phyloP scores from a whole-genome alignment of 2,888 invertebrate genomes.

The Synergus japonicus region DNA sequence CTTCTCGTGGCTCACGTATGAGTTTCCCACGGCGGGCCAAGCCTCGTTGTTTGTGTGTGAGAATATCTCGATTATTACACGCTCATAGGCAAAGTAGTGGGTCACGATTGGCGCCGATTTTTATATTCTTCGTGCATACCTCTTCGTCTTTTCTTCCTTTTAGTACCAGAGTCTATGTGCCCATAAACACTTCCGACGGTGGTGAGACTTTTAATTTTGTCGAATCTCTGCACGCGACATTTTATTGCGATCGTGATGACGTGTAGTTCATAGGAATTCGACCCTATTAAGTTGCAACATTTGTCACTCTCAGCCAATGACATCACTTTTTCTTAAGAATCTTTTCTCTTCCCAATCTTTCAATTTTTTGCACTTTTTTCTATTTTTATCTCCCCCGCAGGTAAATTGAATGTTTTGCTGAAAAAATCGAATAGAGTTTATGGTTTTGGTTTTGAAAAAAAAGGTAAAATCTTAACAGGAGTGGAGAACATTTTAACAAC shows the following conservation, averaged over 20 bases:
- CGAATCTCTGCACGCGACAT: conserved; percentile 40
- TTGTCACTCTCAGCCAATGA: conserved; percentile 25
- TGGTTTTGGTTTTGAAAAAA: conserved; percentile 8
- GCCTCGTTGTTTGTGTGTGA: conserved; percentile 61
- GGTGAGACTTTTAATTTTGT: conserved; percentile 34
- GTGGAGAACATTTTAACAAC: neutral
- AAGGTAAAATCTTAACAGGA: neutral
- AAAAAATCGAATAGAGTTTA: neutral
- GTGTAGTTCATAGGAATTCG: conserved; percentile 32
- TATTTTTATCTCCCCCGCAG: neutral
- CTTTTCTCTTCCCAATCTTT: neutral
- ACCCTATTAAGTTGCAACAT: conserved; percentile 35
- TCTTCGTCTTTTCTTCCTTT: conserved; percentile 54
- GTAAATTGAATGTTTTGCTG: too few relatives aligned
- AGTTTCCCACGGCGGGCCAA: conserved; percentile 76
- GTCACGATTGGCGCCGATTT: conserved; percentile 65
- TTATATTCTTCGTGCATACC: conserved; percentile 71
- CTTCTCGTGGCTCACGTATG: conserved; percentile 72
- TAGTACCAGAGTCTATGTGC: conserved; percentile 1
- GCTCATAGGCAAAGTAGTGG: conserved; percentile 68
- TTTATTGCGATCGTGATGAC: conserved; percentile 38
- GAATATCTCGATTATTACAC: conserved; percentile 75
- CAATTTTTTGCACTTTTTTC: conserved; percentile 1
- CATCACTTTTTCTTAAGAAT: conserved; percentile 14
- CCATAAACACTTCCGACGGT: conserved; percentile 40